Base-by-base conservation (phyloP, 2,888 invertebrate genomes). In the Automeris io region DNA sequence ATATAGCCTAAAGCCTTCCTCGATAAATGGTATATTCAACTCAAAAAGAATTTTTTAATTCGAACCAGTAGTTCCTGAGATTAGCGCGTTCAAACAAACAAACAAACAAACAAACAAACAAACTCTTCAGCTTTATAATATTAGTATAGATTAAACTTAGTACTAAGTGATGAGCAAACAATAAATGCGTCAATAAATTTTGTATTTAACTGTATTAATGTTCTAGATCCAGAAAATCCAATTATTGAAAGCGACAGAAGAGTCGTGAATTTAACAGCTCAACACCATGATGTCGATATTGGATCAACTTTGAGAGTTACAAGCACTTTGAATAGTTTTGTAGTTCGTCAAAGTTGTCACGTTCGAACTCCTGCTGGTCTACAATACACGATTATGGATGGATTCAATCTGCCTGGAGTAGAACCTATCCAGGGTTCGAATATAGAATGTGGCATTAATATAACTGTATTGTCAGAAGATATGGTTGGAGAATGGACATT, bases 401-500 rank as follows among this genome's bases (percentile, higher is more conserved):
- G 63, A 2, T 58, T 69, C 32, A 45, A 60, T 16, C 18, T 68
- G 1, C 24, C 58, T 2, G 66, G 66, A 19, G 45, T 78, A 2
- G 50, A 67, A 47, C 47, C 59, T 8, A 35, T 73, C 5, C 25
- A 53, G 22, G 55, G 47, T 18, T 7, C 18, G 8, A 39, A 44
- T 2, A 46, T 64, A 13, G 60, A 62, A 16, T 81, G 82, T 39
- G 73, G 71, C 1, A 47, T 80, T 2, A 40, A 33, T 1, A 33
- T 82, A 0, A 48, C 43, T 7, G 57, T 78, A 1, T 16, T 42
- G 16, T 50, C 61, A 0, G 63, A 67, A 39, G 57, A 67, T 5
- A 43, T 54, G 35, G 40, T 73, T 3, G 82, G 82, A 5, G 51
- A 65, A 18, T 82, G 81, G 80, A 60, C 52, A n/a, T 55, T 82